Conservation (phyloP, 2,113 vertebrate genomes). For the Terrapene triunguis region DNA sequence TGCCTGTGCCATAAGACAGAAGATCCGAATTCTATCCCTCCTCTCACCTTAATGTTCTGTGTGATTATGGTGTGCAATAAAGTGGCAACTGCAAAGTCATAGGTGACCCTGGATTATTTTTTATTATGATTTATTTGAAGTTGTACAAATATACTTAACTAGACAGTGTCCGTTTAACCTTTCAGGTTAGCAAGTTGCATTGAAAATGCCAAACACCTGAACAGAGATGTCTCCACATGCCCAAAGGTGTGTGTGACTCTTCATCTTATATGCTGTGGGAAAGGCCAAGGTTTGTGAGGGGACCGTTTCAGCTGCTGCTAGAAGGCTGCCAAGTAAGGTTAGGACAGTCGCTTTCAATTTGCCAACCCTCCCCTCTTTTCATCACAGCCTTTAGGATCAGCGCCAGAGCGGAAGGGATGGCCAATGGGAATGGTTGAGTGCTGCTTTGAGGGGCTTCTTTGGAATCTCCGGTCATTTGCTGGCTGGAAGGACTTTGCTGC, state of each 20-base stretch:
- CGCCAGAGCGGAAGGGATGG: background rate
- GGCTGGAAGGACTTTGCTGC: background rate
- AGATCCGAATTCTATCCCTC: background rate
- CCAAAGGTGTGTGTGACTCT: background rate
- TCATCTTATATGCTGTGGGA: background rate
- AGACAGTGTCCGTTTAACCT: background rate
- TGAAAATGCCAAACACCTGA: background rate
- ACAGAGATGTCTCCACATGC: rapidly evolving
- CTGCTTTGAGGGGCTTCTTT: background rate
- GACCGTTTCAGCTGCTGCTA: background rate
- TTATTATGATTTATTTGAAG: background rate
- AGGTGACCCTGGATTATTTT: background rate
- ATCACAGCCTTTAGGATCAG: background rate
- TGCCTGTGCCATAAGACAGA: background rate
- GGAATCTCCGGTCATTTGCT: background rate
- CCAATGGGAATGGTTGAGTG: background rate
- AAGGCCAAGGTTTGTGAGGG: background rate
- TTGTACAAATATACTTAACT: background rate
- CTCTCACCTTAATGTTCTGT: background rate
- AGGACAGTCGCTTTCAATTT: background rate
- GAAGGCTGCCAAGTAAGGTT: background rate
- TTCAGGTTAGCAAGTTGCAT: background rate
- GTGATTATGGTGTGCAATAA: rapidly evolving
- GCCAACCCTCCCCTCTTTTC: background rate
- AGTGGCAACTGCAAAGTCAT: background rate